phyloP scores from a whole-genome alignment of 2,113 vertebrate genomes.

The Piprites chloris region DNA sequence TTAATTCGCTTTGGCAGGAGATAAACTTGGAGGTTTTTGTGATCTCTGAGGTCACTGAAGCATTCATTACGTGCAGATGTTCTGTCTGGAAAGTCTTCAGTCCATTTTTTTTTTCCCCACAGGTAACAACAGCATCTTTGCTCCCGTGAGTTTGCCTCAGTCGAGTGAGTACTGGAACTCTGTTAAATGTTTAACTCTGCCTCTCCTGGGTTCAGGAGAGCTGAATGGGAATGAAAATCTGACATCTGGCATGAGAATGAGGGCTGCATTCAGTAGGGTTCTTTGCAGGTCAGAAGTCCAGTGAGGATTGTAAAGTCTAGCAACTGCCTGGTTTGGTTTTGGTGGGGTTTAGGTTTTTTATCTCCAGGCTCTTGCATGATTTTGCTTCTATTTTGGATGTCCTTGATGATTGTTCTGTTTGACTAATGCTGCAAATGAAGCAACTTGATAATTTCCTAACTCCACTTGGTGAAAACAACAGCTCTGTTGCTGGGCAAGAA shows the following conservation, averaged over 20 bases:
- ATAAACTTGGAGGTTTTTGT: background rate
- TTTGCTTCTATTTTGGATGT: background rate
- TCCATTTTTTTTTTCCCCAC: background rate
- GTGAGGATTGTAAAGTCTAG: background rate
- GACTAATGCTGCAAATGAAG: background rate
- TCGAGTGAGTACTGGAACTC: conserved; percentile 82
- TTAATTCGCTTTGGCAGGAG: rapidly evolving
- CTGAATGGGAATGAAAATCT: background rate
- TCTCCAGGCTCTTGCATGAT: background rate
- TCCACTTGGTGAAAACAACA: background rate
- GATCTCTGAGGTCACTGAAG: background rate
- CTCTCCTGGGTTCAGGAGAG: background rate
- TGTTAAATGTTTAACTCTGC: background rate
- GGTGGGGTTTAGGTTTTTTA: background rate
- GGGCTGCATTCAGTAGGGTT: background rate
- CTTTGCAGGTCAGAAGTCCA: background rate
- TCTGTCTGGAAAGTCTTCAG: background rate
- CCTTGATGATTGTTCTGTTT: background rate
- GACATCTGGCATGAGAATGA: background rate
- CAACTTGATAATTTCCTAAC: background rate
- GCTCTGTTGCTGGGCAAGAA: background rate
- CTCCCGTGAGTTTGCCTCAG: conserved; percentile 80
- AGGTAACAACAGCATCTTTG: conserved; percentile 89
- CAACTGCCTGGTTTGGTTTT: background rate
- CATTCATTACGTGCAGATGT: rapidly evolving